Conservation (phyloP, 2,888 invertebrate genomes). For the Hirudinaria manillensis region DNA sequence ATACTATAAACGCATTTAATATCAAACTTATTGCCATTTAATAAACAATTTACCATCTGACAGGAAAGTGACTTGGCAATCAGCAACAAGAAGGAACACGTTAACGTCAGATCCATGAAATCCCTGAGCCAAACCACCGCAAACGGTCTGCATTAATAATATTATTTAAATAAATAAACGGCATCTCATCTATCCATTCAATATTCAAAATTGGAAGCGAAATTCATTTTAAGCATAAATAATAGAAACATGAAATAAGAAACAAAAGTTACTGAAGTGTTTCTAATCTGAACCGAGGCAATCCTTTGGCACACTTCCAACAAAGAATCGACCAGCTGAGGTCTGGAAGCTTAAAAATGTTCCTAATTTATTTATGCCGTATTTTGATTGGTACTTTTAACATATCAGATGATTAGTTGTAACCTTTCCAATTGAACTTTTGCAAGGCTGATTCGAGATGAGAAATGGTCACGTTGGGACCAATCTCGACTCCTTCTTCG, state of each 20-base stretch:
- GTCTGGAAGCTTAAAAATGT: conserved; percentile 42
- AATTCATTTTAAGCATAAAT: background rate
- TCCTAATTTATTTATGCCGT: too few relatives aligned
- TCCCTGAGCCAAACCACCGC: background rate
- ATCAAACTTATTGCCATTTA: background rate
- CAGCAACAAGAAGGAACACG: background rate
- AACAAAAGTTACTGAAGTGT: conserved; percentile 66
- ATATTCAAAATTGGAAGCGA: too few relatives aligned
- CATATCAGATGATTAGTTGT: background rate
- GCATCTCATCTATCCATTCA: too few relatives aligned
- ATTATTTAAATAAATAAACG: too few relatives aligned
- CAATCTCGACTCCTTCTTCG: background rate
- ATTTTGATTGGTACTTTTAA: too few relatives aligned
- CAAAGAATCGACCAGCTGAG: conserved; percentile 58
- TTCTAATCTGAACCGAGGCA: conserved; percentile 88
- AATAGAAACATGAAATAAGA: background rate
- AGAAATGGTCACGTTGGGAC: background rate
- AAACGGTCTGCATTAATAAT: background rate
- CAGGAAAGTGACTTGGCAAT: background rate
- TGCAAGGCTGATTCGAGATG: background rate
- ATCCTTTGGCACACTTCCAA: conserved; percentile 84
- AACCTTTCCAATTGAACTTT: background rate
- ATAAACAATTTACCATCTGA: background rate
- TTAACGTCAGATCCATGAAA: background rate
- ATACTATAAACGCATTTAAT: background rate